Evolutionary conservation across 2,113 vertebrate genomes (phyloP), one percentile per base, ranked within the genome.

Genomic region (Egretta garzetta): DNA sequence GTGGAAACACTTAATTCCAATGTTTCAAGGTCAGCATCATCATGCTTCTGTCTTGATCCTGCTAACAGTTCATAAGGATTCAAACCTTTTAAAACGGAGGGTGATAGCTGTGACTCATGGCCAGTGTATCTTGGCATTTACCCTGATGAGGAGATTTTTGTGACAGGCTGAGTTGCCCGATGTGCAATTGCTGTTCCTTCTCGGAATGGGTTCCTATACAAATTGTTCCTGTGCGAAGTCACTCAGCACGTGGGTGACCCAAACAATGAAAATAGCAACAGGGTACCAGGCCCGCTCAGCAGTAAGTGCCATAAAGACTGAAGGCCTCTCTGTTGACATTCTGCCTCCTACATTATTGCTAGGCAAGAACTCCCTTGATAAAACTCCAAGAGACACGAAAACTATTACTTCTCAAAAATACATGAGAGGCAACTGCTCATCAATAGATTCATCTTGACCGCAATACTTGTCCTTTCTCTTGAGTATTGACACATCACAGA

Each of bases 331-430:
- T 86, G n/a, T 28, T 87, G 63, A n/a, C 71, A 50, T 70, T 94
- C 58, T 93, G 53, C 71, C 62, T 95, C 15, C 5, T 60, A 10
- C 37, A 14, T 68, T 86, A 52, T 55, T 92, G 74, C 45, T 70
- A 58, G 85, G 41, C 83, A 88, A 94, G 81, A 62, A 10, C n/a
- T 86, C 84, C 81, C 85, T 49, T 83, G 90, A 88, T 49, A 75
- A 64, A 93, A 68, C 45, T 80, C 49, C 13, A 45, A 55, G 86
- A 87, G 41, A 39, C 68, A 72, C 52, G 56, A 64, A 53, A 72
- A 50, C 37, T 83, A 32, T 90, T 82, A 70, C 26, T 59, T 90
- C 45, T 91, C 66, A 96, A 80, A 90, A 94, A 90, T 70, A 86
- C 12, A 53, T 17, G 53, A 87, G 53, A 92, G 63, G 32, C 90